Evolutionary conservation across 2,113 vertebrate species (phyloP), one percentile per base, ranked within the genome.

Genomic region (Chaenogobius annularis): DNA sequence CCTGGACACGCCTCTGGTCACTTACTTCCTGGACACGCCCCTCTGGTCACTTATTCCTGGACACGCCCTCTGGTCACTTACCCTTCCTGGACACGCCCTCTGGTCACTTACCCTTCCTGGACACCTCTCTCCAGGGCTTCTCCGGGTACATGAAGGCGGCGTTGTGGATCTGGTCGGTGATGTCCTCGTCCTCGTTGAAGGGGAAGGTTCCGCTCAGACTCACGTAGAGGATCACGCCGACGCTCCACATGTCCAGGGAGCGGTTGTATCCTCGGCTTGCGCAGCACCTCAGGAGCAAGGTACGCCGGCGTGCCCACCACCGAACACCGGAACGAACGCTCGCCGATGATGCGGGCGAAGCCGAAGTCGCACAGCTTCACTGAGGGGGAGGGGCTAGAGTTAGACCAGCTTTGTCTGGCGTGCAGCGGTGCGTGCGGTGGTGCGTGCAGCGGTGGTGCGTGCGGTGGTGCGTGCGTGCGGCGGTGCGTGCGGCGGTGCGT

Each of bases 291-390:
- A 0, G 96, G 96, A 3, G 96, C 96, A 31, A 98, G 85, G 58
- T 98, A 98, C 0, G 96, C 96, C 7, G 96, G 96, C 0, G 96
- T 98, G 61, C 96, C 96, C 35, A 98, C 96, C 77, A 98, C 96
- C 0, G 96, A 98, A 35, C 96, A 93, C 22, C 96, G 90, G 90
- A 98, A 98, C 0, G 96, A 98, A 81, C 98, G 98, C 78, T 98
- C 96, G 1, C 96, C 96, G 35, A 98, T 98, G 91, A 98, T 98
- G 19, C 96, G 95, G 5, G 96, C 96, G 67, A 98, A 98, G 83
- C 96, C 96, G 55, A 98, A 98, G 87, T 98, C 96, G 31, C 96
- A 98, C 63, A 98, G 92, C 90, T 98, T 98, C 80, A 98, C 96
- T 97, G 82, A 81, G 26, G 26, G 26, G 26, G 26, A 31, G 26